Evolutionary conservation across 2,113 vertebrate genomes (phyloP).

Genomic region (Misgurnus mizolepis): DNA sequence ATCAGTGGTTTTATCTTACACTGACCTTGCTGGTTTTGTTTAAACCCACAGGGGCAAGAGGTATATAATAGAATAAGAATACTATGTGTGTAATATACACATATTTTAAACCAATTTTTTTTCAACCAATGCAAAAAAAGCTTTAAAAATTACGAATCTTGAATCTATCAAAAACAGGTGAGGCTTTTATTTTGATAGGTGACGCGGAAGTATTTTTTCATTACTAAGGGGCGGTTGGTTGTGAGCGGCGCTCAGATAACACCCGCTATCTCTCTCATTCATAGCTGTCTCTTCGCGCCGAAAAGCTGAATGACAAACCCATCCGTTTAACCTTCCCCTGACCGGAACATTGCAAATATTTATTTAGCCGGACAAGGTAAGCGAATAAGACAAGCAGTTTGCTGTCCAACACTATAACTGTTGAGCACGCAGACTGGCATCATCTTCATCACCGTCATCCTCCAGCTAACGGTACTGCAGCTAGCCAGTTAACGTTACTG

Average conservation of each 20-base stretch:
- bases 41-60: too few species aligned
- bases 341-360: background rate
- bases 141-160: too few species aligned
- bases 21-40: too few species aligned
- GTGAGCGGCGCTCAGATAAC: slow-evolving; percentile 4
- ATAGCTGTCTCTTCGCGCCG: slow-evolving; percentile 21
- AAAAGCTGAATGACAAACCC: slow-evolving; percentile 5
- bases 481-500: background rate
- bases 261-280: slow-evolving; percentile 29
- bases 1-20: too few species aligned
- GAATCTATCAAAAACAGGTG: too few species aligned
- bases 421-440: background rate
- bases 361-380: background rate
- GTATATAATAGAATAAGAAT: too few species aligned
- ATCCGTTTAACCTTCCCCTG: background rate
- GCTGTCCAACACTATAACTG: background rate
- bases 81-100: too few species aligned
- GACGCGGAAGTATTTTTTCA: background rate
- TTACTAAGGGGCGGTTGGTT: background rate
- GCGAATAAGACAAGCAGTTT: background rate
- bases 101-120: too few species aligned
- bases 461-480: slow-evolving; percentile 19
- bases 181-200: background rate
- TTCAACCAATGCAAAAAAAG: too few species aligned
- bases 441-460: slow-evolving; percentile 8